Evolutionary conservation across 1,140 invertebrate species (phyloP).

Genomic region (Mercenaria mercenaria): DNA sequence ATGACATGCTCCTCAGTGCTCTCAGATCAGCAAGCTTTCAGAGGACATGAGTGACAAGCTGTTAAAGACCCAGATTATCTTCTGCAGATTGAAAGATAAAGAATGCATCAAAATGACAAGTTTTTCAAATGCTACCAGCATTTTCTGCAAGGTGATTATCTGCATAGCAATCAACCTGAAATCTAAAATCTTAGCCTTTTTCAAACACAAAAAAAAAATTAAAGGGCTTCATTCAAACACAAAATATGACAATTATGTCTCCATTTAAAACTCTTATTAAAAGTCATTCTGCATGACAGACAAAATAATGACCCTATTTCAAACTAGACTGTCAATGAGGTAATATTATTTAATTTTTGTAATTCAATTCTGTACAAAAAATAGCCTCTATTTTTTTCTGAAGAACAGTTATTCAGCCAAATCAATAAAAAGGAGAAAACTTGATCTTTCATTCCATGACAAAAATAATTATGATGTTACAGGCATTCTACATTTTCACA

Average conservation of each 20-base stretch:
- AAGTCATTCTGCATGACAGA: neutral
- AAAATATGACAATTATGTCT: constrained; percentile 13
- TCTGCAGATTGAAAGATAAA: neutral
- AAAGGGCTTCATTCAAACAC: neutral
- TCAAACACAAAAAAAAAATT: neutral
- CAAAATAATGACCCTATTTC: neutral
- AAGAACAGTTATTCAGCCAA: neutral
- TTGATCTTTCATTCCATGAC: neutral
- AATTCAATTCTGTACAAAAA: constrained; percentile 5
- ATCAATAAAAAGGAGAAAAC: neutral
- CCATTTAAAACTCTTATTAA: neutral
- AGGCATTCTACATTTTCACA: too few species aligned
- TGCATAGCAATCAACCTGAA: neutral
- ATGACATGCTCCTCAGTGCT: neutral
- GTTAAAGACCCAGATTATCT: neutral
- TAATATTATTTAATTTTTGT: neutral
- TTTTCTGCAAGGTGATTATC: neutral
- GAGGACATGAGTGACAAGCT: neutral
- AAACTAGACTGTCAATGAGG: neutral
- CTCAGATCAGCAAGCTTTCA: neutral
- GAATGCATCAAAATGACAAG: neutral
- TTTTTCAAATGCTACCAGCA: neutral
- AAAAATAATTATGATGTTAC: neutral
- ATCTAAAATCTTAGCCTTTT: neutral
- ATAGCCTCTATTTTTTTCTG: neutral